Evolutionary conservation across 2,797 vertebrate genomes (phyloP).

Genomic region (Pipistrellus nathusii): DNA sequence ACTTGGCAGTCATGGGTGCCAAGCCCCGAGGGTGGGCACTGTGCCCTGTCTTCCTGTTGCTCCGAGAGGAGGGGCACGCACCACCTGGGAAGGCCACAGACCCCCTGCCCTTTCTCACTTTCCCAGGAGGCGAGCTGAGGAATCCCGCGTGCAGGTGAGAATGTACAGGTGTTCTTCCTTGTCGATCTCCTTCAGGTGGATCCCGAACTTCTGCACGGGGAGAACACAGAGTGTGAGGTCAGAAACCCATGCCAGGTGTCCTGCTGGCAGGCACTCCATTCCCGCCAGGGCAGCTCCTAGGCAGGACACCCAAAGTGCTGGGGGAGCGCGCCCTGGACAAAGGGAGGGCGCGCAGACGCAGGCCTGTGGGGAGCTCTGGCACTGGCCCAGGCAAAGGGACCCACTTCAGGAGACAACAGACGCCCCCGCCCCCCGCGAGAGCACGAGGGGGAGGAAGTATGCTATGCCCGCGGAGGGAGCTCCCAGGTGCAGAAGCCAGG

Average conservation of each 20-base stretch:
- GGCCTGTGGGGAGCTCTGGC: background rate
- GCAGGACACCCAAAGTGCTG: background rate
- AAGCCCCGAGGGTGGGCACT: background rate
- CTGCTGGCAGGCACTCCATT: background rate
- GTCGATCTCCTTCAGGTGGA: slow-evolving; percentile 93
- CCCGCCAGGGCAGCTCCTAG: background rate
- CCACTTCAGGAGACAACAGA: background rate
- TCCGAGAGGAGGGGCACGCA: background rate
- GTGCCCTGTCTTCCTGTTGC: background rate
- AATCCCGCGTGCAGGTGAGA: slow-evolving; percentile 90
- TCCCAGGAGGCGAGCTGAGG: slow-evolving; percentile 60
- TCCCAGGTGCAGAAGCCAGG: background rate
- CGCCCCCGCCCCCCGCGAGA: background rate
- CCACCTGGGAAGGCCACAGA: background rate
- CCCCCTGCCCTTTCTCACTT: slow-evolving; percentile 63
- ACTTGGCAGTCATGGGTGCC: background rate
- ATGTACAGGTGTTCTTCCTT: slow-evolving; percentile 92
- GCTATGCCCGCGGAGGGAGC: background rate
- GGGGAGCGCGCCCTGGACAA: background rate
- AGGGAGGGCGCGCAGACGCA: background rate
- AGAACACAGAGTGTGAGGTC: background rate
- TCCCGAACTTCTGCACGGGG: slow-evolving; percentile 91
- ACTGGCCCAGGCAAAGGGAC: background rate
- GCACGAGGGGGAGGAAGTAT: background rate
- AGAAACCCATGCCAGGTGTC: background rate